Conservation (phyloP, 2,888 invertebrate species). For the Azorinus chamasolen region DNA sequence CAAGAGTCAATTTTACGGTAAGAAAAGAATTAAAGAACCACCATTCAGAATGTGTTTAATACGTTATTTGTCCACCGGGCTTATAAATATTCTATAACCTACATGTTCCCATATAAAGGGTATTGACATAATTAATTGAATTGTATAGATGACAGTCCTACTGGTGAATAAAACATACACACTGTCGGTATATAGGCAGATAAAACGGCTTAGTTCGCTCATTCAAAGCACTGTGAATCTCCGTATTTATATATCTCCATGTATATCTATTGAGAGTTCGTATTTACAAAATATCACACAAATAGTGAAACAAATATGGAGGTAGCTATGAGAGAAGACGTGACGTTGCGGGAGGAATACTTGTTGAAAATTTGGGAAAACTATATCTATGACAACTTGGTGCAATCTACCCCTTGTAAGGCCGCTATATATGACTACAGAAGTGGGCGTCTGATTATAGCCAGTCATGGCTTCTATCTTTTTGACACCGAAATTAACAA, state of each 20-base stretch:
- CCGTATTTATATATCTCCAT: no score
- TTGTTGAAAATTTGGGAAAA: constrained; percentile 75
- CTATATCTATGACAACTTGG: constrained; percentile 73
- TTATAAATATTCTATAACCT: no score
- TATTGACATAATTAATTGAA: not conserved
- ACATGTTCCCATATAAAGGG: not conserved
- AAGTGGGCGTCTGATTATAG: constrained; percentile 56
- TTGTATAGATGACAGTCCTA: not conserved
- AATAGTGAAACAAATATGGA: no score
- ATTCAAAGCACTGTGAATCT: no score
- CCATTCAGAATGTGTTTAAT: no score
- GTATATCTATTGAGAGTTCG: no score
- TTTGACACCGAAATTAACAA: constrained; percentile 65
- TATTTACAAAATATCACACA: no score
- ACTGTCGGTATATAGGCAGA: no score
- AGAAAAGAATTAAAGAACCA: no score
- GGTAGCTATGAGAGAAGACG: constrained; percentile 61
- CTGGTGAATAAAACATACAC: not conserved
- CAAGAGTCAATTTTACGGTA: no score
- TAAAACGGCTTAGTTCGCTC: no score
- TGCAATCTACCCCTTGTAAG: constrained; percentile 69
- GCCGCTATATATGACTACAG: constrained; percentile 73
- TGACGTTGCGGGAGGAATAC: constrained; percentile 69
- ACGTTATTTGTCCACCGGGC: no score
- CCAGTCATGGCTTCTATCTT: constrained; percentile 66